Conservation (phyloP, 2,113 vertebrate species). For the Xiphophorus couchianus region DNA sequence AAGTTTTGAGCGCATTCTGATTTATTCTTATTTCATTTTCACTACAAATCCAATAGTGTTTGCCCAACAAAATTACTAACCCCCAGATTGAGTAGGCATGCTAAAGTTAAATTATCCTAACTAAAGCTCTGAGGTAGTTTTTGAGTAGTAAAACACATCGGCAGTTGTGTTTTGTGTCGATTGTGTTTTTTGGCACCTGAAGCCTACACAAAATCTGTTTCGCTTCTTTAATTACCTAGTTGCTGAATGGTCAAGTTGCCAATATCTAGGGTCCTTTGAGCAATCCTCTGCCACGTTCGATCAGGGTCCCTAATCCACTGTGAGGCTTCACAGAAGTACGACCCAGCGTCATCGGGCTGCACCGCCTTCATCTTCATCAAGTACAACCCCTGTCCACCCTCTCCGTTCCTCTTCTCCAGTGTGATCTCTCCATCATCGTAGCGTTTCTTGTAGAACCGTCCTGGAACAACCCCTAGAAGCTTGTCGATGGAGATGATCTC, state of each 20-base stretch:
- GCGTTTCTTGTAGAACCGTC: constrained; percentile 73
- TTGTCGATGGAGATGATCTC: constrained; percentile 84
- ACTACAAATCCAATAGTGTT: too few species aligned
- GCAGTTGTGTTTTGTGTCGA: not conserved
- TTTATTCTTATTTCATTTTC: too few species aligned
- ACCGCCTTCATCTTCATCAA: constrained; percentile 81
- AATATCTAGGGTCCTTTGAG: constrained; percentile 84
- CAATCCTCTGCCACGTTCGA: constrained; percentile 85
- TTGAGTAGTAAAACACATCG: not conserved
- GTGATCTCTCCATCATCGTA: constrained; percentile 79
- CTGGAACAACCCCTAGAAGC: constrained; percentile 75
- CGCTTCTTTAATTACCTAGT: constrained; percentile 73
- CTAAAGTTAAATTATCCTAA: too few species aligned
- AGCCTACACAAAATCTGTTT: not conserved
- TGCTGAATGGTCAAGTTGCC: constrained; percentile 84
- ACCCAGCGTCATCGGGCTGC: constrained; percentile 80
- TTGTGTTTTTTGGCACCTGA: not conserved
- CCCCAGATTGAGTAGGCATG: too few species aligned
- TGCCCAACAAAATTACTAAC: too few species aligned
- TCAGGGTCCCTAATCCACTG: constrained; percentile 90
- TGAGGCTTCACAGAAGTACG: constrained; percentile 84
- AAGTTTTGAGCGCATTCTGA: too few species aligned
- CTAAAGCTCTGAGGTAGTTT: not conserved
- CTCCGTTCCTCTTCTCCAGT: constrained; percentile 80
- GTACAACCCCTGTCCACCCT: constrained; percentile 75